Percentiles rank a stretch among this genome's conserved stretches.
phyloP scores from a whole-genome alignment of 1,140 invertebrate species.

The Tetramorium parvispinum region DNA sequence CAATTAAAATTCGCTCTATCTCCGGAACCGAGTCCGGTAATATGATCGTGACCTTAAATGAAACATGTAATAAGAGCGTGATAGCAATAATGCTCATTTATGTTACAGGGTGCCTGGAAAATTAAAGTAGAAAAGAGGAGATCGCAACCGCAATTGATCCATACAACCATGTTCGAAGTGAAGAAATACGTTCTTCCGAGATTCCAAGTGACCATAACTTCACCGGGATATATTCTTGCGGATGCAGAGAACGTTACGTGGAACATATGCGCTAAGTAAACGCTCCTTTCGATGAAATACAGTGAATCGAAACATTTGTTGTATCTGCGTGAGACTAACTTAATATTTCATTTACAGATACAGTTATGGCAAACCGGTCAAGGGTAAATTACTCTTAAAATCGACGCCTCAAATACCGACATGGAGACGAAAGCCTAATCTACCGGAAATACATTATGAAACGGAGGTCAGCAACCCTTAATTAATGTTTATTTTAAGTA shows the following conservation, averaged over 20 bases:
- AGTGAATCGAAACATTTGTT: background rate
- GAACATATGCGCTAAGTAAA: constrained; percentile 88
- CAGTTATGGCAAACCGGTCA: constrained; percentile 91
- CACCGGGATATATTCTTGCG: constrained; percentile 87
- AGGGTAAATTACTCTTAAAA: constrained; percentile 86
- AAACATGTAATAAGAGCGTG: background rate
- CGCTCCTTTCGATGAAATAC: constrained; percentile 32
- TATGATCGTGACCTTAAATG: background rate
- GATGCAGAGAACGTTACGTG: constrained; percentile 86
- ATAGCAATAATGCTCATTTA: constrained; percentile 19
- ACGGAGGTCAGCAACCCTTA: constrained; percentile 73
- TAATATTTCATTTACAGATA: constrained; percentile 85
- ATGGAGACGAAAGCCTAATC: constrained; percentile 82
- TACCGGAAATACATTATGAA: constrained; percentile 82
- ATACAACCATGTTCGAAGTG: constrained; percentile 86
- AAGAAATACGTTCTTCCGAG: constrained; percentile 89
- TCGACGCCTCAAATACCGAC: constrained; percentile 81
- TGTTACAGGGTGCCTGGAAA: constrained; percentile 86
- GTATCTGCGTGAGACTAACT: background rate
- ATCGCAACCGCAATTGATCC: constrained; percentile 77
- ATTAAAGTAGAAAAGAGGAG: constrained; percentile 85
- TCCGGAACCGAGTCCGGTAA: constrained; percentile 86
- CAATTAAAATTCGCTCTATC: constrained; percentile 87
- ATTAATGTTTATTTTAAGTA: background rate
- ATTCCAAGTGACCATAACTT: constrained; percentile 88